Percentiles rank a stretch among this genome's conserved stretches.
Conservation (phyloP, 92 coral and sea anemone species). For the Nematostella vectensis region DNA sequence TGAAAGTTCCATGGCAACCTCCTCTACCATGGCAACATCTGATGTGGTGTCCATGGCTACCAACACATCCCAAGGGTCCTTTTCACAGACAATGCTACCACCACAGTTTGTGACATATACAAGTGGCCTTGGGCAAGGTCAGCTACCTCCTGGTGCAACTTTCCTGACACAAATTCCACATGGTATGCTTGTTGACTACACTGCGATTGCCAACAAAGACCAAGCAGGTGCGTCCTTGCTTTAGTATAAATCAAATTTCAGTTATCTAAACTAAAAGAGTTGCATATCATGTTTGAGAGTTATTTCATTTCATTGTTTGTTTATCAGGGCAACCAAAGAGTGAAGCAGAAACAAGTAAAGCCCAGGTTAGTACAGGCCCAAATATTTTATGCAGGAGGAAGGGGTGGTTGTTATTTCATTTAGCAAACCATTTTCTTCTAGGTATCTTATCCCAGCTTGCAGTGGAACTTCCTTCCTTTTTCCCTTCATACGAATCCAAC, state of each 20-base stretch:
- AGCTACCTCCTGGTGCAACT: conserved; percentile 1
- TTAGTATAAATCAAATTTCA: too few relatives aligned
- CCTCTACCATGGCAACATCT: conserved; percentile 25
- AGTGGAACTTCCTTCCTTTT: too few relatives aligned
- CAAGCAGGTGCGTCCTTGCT: conserved; percentile 1
- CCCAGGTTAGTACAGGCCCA: conserved; percentile 2
- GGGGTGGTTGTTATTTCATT: too few relatives aligned
- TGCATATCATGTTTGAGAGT: neutral
- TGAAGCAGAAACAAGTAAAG: conserved; percentile 3
- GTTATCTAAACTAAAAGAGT: neutral
- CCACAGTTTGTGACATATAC: conserved; percentile 45
- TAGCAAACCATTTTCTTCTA: too few relatives aligned
- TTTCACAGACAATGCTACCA: conserved; percentile 35
- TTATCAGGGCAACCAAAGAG: conserved; percentile 25
- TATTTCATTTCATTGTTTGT: neutral
- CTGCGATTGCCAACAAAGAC: neutral
- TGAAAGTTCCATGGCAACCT: conserved; percentile 23
- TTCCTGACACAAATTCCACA: conserved; percentile 46
- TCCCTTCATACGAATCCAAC: too few relatives aligned
- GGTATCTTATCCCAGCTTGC: too few relatives aligned
- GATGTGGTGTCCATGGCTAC: conserved; percentile 10
- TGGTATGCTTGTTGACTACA: neutral
- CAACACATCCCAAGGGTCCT: neutral
- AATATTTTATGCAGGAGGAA: too few relatives aligned
- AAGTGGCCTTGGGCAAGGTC: conserved; percentile 38